These are phyloP conservation scores for Desmodus rotundus DNA, from an alignment of 2,113 vertebrate genomes.

Conservation along the genomic window DNA sequence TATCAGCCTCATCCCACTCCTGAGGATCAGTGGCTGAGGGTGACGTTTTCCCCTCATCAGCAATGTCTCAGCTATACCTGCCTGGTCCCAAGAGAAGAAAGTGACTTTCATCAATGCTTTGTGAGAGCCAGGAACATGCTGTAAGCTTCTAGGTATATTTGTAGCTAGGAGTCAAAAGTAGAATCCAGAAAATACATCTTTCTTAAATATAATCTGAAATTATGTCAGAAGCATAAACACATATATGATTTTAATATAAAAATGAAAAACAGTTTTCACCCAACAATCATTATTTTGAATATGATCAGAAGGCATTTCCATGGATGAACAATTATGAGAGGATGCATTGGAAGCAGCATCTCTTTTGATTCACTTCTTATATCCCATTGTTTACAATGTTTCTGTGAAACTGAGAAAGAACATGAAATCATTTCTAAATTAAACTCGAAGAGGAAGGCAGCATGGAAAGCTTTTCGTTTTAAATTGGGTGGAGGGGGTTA, in stretches of 20 bases:
- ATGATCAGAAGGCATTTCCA: background rate
- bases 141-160: conserved; percentile 16
- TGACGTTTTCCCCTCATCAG: conserved; percentile 20
- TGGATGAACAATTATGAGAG: background rate
- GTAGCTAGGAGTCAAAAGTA: conserved; percentile 30
- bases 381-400: background rate
- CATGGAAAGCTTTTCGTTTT: background rate
- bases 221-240: background rate
- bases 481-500: background rate
- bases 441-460: background rate
- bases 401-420: background rate
- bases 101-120: background rate
- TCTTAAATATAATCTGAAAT: conserved; percentile 1
- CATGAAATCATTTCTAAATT: background rate
- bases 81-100: background rate
- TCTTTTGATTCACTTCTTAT: background rate
- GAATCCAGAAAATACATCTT: conserved; percentile 6
- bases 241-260: background rate
- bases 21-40: background rate
- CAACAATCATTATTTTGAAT: background rate
- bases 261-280: conserved; percentile 16
- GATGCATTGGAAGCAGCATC: background rate
- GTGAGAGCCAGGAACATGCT: background rate
- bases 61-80: conserved; percentile 36
- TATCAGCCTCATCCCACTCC: background rate